Conservation (phyloP, 1,140 invertebrate species). For the Centruroides sculpturatus region DNA sequence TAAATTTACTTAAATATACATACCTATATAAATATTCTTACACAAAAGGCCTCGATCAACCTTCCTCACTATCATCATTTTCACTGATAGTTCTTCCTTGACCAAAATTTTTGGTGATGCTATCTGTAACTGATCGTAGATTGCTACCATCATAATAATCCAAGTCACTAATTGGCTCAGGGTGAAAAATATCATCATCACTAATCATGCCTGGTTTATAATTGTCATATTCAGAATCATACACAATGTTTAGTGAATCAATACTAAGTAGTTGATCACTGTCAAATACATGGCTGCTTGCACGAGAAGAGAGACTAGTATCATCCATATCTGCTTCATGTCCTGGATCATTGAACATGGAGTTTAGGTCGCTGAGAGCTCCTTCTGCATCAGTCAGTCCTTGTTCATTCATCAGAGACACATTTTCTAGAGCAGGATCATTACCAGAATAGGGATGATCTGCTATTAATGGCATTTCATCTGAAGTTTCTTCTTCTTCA, state of each 20-base stretch:
- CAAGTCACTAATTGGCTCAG: not conserved
- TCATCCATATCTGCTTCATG: conserved; percentile 35
- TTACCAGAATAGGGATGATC: conserved; percentile 55
- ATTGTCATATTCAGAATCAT: conserved; percentile 68
- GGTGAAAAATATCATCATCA: conserved; percentile 30
- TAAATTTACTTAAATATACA: no score
- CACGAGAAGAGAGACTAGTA: conserved; percentile 57
- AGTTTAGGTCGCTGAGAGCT: conserved; percentile 67
- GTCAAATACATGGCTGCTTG: conserved; percentile 58
- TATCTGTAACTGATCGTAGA: conserved; percentile 53
- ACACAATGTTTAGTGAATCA: conserved; percentile 61
- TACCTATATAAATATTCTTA: no score
- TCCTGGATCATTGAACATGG: conserved; percentile 49
- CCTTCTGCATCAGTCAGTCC: conserved; percentile 73
- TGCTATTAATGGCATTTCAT: conserved; percentile 53
- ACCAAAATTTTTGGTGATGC: conserved; percentile 54
- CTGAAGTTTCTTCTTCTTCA: conserved; percentile 15
- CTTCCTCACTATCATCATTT: no score
- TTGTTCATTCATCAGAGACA: conserved; percentile 65
- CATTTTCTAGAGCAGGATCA: conserved; percentile 63
- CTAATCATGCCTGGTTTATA: conserved; percentile 31
- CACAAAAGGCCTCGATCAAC: no score
- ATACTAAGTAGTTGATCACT: conserved; percentile 56
- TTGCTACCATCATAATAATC: conserved; percentile 26
- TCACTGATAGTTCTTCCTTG: conserved; percentile 23